These are phyloP conservation scores for Steinernema carpocapsae DNA, from an alignment of 2,888 invertebrate species.

Conservation along the genomic window DNA sequence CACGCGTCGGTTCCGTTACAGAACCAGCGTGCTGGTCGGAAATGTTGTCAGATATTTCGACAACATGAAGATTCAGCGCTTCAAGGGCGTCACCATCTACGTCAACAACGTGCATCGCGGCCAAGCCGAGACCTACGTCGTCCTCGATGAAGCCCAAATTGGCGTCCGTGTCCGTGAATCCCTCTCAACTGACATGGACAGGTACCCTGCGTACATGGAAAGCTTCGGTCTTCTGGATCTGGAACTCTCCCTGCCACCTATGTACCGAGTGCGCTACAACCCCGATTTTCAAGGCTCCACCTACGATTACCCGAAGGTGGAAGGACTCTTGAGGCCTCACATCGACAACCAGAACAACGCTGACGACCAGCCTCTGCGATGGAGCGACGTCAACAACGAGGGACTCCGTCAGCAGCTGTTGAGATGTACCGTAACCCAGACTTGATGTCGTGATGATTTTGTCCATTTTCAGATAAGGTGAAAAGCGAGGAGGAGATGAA, in stretches of 20 bases:
- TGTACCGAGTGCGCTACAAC: constrained; percentile 55
- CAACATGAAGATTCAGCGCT: constrained; percentile 66
- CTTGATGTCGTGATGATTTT: not conserved
- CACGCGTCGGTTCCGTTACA: constrained; percentile 61
- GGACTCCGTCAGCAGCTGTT: constrained; percentile 66
- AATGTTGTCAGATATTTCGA: constrained; percentile 67
- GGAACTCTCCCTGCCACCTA: constrained; percentile 60
- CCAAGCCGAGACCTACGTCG: constrained; percentile 68
- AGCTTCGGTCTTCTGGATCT: constrained; percentile 67
- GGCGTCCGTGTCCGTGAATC: constrained; percentile 66
- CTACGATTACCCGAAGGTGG: constrained; percentile 59
- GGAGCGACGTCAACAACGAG: constrained; percentile 68
- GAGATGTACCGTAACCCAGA: constrained; percentile 32
- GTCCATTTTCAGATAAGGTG: constrained; percentile 54
- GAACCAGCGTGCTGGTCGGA: constrained; percentile 66
- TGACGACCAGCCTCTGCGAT: constrained; percentile 53
- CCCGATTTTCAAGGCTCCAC: not conserved
- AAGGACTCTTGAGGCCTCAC: constrained; percentile 66
- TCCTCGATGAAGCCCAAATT: constrained; percentile 66
- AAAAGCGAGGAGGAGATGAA: constrained; percentile 63
- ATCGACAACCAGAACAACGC: constrained; percentile 65
- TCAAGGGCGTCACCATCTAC: constrained; percentile 64
- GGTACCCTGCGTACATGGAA: constrained; percentile 63
- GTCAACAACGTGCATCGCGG: constrained; percentile 67
- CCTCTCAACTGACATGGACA: constrained; percentile 64